These are phyloP conservation scores for Cercopithecus mona DNA, from an alignment of 2,113 vertebrate species.

Conservation along the genomic window DNA sequence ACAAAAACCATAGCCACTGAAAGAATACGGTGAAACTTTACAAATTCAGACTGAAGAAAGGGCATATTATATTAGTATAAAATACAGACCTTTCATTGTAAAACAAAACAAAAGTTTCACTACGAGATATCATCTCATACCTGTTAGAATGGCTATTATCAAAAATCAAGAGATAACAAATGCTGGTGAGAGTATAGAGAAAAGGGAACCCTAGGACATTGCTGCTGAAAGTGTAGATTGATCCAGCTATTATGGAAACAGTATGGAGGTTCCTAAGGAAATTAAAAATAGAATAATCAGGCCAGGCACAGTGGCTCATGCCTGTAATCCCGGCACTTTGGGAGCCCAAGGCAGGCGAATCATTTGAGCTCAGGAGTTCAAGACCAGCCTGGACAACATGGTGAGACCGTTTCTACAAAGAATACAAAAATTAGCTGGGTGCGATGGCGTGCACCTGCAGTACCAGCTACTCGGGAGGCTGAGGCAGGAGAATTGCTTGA, in stretches of 20 bases:
- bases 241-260: not conserved
- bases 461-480: no score
- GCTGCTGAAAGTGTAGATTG: not conserved
- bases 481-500: no score
- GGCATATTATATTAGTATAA: not conserved
- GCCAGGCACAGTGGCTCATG: no score
- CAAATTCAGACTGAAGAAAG: conserved; percentile 4
- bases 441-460: no score
- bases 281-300: not conserved
- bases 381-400: no score
- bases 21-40: not conserved
- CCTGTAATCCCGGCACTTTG: no score
- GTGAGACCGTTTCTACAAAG: no score
- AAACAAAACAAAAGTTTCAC: not conserved
- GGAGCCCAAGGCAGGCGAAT: no score
- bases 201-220: not conserved
- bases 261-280: not conserved
- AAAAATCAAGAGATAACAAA: not conserved
- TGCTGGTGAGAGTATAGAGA: not conserved
- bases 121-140: not conserved
- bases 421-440: no score
- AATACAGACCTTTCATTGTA: conserved; percentile 1
- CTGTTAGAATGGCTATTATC: not conserved
- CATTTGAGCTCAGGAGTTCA: no score
- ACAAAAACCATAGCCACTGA: no score